Evolutionary conservation across 2,113 vertebrate species (phyloP), one percentile per base, ranked within the genome.

Genomic region (Pomatostomus ruficeps): DNA sequence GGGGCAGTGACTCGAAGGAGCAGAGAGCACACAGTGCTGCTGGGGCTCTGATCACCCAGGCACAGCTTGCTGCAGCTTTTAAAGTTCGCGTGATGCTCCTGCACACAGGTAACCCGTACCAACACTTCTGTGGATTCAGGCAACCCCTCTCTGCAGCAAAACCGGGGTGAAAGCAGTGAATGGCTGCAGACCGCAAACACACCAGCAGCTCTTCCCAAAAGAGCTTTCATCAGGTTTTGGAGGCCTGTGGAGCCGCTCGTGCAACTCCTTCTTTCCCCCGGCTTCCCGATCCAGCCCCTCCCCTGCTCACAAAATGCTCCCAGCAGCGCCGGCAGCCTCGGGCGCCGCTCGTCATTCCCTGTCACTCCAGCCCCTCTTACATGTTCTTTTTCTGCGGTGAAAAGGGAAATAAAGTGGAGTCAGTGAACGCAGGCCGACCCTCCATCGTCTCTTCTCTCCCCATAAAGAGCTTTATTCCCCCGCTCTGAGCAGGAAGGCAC

Each of bases 101-200:
- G 38, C 12, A 7, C 67, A 3, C 36, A 17, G 22, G 7, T 7
- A 55, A 65, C 38, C 35, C 45, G 0, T 3, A 24, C 1, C 29
- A 21, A 7, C 73, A 2, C 16, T 19, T 9, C 9, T 0, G 4
- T 1, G 21, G 38, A 1, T 16, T 9, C 35, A 7, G 40, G 61
- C 35, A 14, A 40, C 7, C 11, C 57, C 29, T 23, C 52, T 38
- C 57, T 31, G 52, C 38, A 9, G 6, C 6, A 20, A 9, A 51
- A 13, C 3, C 3, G 14, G 51, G 38, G n/a, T 36, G 31, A 35
- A n/a, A 67, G 48, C 58, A 25, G 14, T 5, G 28, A 48, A 9
- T 7, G 54, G 5, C 45, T 3, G 38, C 48, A 43, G 38, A 46
- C 11, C 65, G 25, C 59, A 59, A 49, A 17, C 0, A 20, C 71